Evolutionary conservation across 2,113 vertebrate genomes (phyloP).

Genomic region (Oreotragus oreotragus): DNA sequence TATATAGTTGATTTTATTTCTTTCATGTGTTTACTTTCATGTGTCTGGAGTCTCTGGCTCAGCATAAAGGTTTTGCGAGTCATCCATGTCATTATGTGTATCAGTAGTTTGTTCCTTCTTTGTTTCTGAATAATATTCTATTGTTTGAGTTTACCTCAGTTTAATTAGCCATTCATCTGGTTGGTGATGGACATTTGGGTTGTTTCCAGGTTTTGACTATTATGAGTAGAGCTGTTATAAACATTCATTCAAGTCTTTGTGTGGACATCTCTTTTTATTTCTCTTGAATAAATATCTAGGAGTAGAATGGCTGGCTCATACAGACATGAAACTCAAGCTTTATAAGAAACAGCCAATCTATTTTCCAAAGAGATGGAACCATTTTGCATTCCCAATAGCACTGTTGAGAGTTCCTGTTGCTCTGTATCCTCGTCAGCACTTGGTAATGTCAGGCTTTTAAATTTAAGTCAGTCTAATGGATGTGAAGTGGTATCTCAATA

Average conservation of each 20-base stretch:
- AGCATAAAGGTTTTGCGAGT: neutral
- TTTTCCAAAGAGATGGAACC: neutral
- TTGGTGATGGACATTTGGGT: neutral
- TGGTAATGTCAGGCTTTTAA: neutral
- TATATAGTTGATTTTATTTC: neutral
- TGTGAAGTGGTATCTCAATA: neutral
- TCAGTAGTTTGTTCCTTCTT: neutral
- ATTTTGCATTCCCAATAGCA: neutral
- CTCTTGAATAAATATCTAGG: neutral
- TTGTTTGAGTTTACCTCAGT: neutral
- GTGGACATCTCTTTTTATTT: neutral
- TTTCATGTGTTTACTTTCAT: neutral
- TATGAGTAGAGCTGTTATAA: neutral
- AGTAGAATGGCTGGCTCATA: neutral
- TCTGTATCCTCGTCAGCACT: neutral
- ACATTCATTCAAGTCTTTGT: neutral
- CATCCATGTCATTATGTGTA: neutral
- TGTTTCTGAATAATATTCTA: neutral
- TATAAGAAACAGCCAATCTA: neutral
- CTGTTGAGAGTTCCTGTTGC: neutral
- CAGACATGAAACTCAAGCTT: neutral
- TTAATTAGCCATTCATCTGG: neutral
- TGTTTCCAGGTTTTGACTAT: neutral
- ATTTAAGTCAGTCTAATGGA: neutral
- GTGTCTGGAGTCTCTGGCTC: neutral